Evolutionary conservation across 1,140 invertebrate species (phyloP).

Genomic region (Drosophila nikananu): DNA sequence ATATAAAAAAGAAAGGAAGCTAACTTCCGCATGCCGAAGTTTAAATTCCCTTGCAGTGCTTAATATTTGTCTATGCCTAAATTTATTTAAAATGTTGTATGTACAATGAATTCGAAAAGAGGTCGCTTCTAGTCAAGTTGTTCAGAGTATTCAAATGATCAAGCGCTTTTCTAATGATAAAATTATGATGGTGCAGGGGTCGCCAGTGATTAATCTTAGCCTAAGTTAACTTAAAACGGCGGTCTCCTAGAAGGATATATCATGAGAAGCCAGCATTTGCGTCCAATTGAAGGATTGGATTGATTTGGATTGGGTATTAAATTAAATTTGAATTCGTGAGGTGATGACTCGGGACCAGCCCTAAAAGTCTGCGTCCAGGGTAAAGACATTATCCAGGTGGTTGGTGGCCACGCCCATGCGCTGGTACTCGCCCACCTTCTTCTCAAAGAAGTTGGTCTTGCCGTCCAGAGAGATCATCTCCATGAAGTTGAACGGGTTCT

Average conservation of each 20-base stretch:
- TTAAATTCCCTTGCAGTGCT: slow-evolving; percentile 24
- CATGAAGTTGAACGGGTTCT: slow-evolving; percentile 99
- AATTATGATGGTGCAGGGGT: slow-evolving; percentile 12
- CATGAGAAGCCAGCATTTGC: slow-evolving; percentile 32
- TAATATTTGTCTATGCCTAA: slow-evolving; percentile 32
- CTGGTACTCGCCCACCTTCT: slow-evolving; percentile 99
- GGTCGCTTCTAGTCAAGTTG: no score
- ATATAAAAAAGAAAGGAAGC: no score
- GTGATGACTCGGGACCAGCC: slow-evolving; percentile 25
- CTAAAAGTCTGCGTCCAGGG: slow-evolving; percentile 95
- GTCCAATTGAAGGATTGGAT: slow-evolving; percentile 1
- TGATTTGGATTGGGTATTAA: not conserved
- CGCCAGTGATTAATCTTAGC: slow-evolving; percentile 34
- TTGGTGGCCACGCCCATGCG: slow-evolving; percentile 96
- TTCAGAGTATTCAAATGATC: slow-evolving; percentile 6
- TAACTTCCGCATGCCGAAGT: no score
- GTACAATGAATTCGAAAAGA: slow-evolving; percentile 75
- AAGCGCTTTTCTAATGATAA: slow-evolving; percentile 4
- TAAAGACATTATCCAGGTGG: slow-evolving; percentile 90
- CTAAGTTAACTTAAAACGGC: slow-evolving; percentile 27
- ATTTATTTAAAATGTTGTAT: slow-evolving; percentile 68
- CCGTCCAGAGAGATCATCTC: slow-evolving; percentile 99
- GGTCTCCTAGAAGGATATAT: slow-evolving; percentile 16
- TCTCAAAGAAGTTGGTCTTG: slow-evolving; percentile 99
- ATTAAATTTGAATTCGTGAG: not conserved